Evolutionary conservation across 2,797 vertebrate genomes (phyloP).

Genomic region (Alauda arvensis): DNA sequence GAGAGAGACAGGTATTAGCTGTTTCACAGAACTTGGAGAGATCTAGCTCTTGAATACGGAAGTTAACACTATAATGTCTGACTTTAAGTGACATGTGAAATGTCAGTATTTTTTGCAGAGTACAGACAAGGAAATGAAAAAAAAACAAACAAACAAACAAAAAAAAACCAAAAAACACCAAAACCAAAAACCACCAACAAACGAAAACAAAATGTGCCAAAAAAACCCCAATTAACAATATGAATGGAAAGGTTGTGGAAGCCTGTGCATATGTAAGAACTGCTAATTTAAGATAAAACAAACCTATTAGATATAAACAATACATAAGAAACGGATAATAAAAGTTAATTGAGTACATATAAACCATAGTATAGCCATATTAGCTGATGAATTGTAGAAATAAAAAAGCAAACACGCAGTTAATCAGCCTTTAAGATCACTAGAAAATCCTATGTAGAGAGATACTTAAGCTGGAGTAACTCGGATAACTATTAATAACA

Average conservation of each 20-base stretch:
- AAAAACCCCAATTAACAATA: neutral
- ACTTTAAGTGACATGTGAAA: neutral
- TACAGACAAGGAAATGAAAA: neutral
- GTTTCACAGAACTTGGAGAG: neutral
- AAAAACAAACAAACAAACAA: no score
- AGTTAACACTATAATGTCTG: neutral
- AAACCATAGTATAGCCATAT: neutral
- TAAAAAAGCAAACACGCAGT: neutral
- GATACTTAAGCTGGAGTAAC: neutral
- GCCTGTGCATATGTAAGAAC: neutral
- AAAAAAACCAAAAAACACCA: no score
- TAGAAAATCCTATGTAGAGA: neutral
- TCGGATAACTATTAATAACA: constrained; percentile 1
- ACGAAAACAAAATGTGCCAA: neutral
- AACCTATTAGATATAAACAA: neutral
- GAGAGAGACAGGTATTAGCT: neutral
- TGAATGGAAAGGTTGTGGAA: neutral
- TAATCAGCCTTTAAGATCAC: neutral
- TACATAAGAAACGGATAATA: neutral
- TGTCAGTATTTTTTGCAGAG: neutral
- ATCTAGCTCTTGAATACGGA: neutral
- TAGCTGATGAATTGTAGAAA: neutral
- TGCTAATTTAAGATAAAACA: neutral
- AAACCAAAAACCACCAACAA: no score
- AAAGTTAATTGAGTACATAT: neutral